Percentiles rank a stretch among this genome's conserved stretches.
These are phyloP conservation scores for Pyxicephalus adspersus DNA, from an alignment of 2,113 vertebrate species.

Conservation along the genomic window DNA sequence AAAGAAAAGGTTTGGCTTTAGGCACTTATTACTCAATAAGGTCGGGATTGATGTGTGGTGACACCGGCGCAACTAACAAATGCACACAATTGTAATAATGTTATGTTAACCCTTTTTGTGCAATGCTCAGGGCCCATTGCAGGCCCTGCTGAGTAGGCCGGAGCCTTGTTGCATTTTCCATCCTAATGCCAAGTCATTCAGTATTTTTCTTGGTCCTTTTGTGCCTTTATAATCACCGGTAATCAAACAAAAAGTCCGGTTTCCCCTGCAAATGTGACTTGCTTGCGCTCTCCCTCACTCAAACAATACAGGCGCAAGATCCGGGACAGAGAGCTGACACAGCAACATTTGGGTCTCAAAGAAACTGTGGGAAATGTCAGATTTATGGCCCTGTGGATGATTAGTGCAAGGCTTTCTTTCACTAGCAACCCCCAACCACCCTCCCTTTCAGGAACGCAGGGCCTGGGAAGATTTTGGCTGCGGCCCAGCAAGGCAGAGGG, in stretches of 20 bases:
- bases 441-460: slow-evolving; percentile 79
- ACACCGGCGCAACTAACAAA: too few species aligned
- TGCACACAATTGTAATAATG: too few species aligned
- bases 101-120: background rate
- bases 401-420: slow-evolving; percentile 67
- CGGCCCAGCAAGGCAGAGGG: slow-evolving; percentile 88
- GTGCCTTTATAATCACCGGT: slow-evolving; percentile 47
- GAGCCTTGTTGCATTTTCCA: too few species aligned
- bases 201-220: slow-evolving; percentile 12
- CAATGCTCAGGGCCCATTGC: too few species aligned
- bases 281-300: slow-evolving; percentile 66
- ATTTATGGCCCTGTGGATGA: slow-evolving; percentile 80
- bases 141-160: too few species aligned
- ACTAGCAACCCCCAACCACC: slow-evolving; percentile 66
- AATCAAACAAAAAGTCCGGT: slow-evolving; percentile 58
- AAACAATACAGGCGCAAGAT: slow-evolving; percentile 67
- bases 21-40: too few species aligned
- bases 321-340: slow-evolving; percentile 71
- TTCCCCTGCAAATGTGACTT: slow-evolving; percentile 64
- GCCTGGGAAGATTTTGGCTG: slow-evolving; percentile 86
- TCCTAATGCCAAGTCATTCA: background rate
- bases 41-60: too few species aligned
- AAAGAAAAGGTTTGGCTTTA: too few species aligned
- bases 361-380: slow-evolving; percentile 86
- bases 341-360: slow-evolving; percentile 70